phyloP scores from a whole-genome alignment of 1,140 invertebrate genomes.

The Drosophila lini region DNA sequence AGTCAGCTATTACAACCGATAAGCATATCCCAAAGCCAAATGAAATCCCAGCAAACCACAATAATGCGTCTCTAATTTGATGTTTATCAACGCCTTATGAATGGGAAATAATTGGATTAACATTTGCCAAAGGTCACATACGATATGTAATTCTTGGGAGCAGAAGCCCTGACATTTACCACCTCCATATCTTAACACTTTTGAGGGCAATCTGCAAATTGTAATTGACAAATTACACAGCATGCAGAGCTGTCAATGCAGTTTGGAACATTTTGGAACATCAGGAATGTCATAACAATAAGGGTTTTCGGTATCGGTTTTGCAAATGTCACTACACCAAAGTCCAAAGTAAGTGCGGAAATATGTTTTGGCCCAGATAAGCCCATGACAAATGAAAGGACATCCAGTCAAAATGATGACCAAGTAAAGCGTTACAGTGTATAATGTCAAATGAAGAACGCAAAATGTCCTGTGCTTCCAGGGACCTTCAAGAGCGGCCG shows the following conservation, averaged over 20 bases:
- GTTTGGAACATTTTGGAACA: not conserved
- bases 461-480: not conserved
- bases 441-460: not conserved
- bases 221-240: slow-evolving; percentile 19
- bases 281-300: not conserved
- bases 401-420: slow-evolving; percentile 7
- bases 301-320: not conserved
- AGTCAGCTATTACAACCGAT: not conserved
- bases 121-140: slow-evolving; percentile 2
- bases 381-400: not conserved
- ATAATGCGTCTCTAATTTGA: not conserved
- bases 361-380: slow-evolving; percentile 25
- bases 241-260: not conserved
- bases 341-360: slow-evolving; percentile 5
- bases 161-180: too few relatives aligned
- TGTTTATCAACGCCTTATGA: not conserved
- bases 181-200: not conserved
- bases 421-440: not conserved
- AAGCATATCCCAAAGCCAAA: not conserved
- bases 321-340: slow-evolving; percentile 4
- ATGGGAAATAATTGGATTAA: slow-evolving; percentile 1
- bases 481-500: not conserved
- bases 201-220: not conserved
- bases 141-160: not conserved
- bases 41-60: not conserved